These are phyloP conservation scores for Peromyscus nudipes DNA, from an alignment of 2,797 vertebrate genomes.

Conservation along the genomic window DNA sequence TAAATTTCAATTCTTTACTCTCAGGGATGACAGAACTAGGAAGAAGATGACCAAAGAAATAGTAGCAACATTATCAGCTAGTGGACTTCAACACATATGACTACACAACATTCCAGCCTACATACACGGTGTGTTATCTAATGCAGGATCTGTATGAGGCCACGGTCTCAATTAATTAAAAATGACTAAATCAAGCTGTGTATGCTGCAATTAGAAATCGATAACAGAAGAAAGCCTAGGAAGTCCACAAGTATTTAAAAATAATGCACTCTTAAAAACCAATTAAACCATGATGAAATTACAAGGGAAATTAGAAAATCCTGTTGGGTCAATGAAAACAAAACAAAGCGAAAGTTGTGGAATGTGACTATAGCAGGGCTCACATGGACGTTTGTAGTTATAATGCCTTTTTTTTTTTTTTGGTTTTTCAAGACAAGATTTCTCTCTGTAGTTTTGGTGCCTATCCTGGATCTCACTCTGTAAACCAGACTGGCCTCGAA, in stretches of 20 bases:
- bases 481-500: too few relatives aligned
- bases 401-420: background rate
- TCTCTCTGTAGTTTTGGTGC: too few relatives aligned
- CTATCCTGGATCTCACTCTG: too few relatives aligned
- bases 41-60: slow-evolving; percentile 27
- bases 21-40: background rate
- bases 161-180: slow-evolving; percentile 17
- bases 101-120: background rate
- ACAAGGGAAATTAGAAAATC: slow-evolving; percentile 44
- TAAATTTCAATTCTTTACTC: background rate
- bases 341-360: background rate
- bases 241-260: slow-evolving; percentile 36
- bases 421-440: too few relatives aligned
- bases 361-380: background rate
- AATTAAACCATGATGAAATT: slow-evolving; percentile 44
- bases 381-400: background rate
- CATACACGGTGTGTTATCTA: background rate
- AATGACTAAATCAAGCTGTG: slow-evolving; percentile 28
- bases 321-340: slow-evolving; percentile 42
- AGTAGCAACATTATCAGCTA: background rate
- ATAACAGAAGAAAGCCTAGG: background rate
- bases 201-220: slow-evolving; percentile 23
- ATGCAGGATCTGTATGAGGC: background rate
- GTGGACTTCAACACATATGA: background rate
- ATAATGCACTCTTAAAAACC: background rate